Conservation (phyloP, 2,888 invertebrate species). For the Plutella xylostella region DNA sequence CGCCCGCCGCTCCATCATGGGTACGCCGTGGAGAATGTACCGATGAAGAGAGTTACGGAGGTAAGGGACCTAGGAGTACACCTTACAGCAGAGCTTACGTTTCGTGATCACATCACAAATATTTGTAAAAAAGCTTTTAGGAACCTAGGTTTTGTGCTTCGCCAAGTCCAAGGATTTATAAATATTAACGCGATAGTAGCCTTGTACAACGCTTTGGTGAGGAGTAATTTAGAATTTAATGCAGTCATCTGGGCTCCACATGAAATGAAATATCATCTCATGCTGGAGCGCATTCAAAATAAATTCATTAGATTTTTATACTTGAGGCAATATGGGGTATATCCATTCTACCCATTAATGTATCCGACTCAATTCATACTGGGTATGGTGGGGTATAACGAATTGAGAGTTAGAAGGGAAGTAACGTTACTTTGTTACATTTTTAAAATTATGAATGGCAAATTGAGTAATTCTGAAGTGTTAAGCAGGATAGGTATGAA, state of each 20-base stretch:
- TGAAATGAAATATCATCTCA: conserved; percentile 8
- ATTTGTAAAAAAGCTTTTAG: conserved; percentile 11
- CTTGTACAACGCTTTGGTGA: conserved; percentile 11
- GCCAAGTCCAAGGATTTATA: conserved; percentile 5
- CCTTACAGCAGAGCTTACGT: conserved; percentile 4
- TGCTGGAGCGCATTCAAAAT: not conserved
- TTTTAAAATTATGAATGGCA: no score
- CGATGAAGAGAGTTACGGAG: not conserved
- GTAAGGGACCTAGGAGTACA: not conserved
- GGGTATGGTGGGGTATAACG: no score
- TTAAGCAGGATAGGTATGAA: no score
- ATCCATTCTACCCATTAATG: no score
- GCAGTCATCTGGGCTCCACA: conserved; percentile 13
- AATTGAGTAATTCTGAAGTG: no score
- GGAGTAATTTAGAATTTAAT: no score
- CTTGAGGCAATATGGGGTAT: no score
- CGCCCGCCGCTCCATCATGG: not conserved
- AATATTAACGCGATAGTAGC: conserved; percentile 6
- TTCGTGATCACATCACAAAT: conserved; percentile 6
- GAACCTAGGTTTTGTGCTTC: conserved; percentile 10
- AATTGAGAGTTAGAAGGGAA: no score
- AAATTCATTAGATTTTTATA: no score
- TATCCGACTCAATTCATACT: no score
- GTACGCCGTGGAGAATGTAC: not conserved
- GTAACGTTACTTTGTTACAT: no score